phyloP scores from a whole-genome alignment of 35 echinoderm and acorn worm species.

The Hemicentrotus pulcherrimus region DNA sequence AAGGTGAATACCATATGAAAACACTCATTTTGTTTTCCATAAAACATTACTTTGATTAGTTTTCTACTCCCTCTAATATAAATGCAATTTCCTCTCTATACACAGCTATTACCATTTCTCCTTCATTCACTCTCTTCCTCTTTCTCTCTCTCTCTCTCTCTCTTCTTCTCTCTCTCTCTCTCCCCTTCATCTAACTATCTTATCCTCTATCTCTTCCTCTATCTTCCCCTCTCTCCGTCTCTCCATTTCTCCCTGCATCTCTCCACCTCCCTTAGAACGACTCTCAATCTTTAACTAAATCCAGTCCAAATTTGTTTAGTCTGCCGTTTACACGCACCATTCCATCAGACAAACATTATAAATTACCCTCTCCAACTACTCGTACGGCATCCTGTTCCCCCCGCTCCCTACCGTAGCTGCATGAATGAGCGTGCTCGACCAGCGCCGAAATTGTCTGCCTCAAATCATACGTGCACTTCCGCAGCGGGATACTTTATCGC shows the following conservation, averaged over 20 bases:
- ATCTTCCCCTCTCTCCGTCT: neutral
- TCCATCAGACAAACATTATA: slow-evolving; percentile 14
- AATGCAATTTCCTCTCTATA: neutral
- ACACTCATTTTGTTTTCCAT: no score
- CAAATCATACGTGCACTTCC: neutral
- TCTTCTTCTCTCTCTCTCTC: neutral
- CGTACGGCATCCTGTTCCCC: neutral
- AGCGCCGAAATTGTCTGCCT: neutral
- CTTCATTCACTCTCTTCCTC: neutral
- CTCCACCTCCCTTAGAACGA: neutral
- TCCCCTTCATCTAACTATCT: neutral
- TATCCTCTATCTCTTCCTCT: neutral
- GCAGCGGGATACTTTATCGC: neutral
- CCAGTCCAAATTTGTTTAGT: slow-evolving; percentile 29
- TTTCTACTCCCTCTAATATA: no score
- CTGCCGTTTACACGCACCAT: slow-evolving; percentile 12
- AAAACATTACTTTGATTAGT: no score
- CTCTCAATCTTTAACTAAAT: slow-evolving; percentile 6
- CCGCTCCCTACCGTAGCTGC: neutral
- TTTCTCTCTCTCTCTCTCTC: neutral
- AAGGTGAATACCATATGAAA: no score
- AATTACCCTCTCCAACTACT: neutral
- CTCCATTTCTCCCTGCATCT: neutral
- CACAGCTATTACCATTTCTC: neutral
- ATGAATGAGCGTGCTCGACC: neutral